Evolutionary conservation across 2,113 vertebrate species (phyloP), one percentile per base, ranked within the genome.

Genomic region (Lepus timidus): DNA sequence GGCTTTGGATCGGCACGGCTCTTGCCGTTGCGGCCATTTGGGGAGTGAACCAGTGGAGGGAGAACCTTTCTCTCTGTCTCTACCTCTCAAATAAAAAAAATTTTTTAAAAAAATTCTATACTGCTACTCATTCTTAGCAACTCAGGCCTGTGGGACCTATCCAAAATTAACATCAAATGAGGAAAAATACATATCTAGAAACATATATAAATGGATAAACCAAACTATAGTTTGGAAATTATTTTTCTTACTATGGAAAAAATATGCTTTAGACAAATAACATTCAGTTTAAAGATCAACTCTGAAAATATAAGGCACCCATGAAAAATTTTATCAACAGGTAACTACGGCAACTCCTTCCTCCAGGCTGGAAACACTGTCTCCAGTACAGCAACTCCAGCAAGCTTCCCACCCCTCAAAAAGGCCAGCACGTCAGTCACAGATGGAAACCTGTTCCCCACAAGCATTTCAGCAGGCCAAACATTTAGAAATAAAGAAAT

Each of bases 171-270:
- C 64, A 19, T 85, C 62, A 16, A 73, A 55, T 29, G n/a, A 7
- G 55, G 76, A 93, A 95, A 88, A 96, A n/a, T 52, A 81, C 58
- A 71, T 88, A 88, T 83, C 75, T 70, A 87, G 82, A 95, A 90
- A 80, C 19, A 84, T 44, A 73, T 16, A 76, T 25, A 44, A 88
- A 85, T 29, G 74, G 49, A 44, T 81, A 88, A 83, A 76, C 86
- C 49, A 86, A 70, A 86, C 36, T 51, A 33, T 51, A 86, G 90
- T 31, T 73, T 79, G 62, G 64, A 93, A 97, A 86, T 79, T 90
- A 85, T 88, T 88, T 89, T 52, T 75, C 89, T 94, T 86, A 79
- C 27, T 68, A 71, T 22, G 49, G 31, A 92, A 51, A 79, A 5
- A 27, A 95, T 17, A 44, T 83, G 74, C 78, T 70, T 94, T 79